These are phyloP conservation scores for Nebria salina DNA, from an alignment of 2,888 invertebrate genomes.

Conservation along the genomic window DNA sequence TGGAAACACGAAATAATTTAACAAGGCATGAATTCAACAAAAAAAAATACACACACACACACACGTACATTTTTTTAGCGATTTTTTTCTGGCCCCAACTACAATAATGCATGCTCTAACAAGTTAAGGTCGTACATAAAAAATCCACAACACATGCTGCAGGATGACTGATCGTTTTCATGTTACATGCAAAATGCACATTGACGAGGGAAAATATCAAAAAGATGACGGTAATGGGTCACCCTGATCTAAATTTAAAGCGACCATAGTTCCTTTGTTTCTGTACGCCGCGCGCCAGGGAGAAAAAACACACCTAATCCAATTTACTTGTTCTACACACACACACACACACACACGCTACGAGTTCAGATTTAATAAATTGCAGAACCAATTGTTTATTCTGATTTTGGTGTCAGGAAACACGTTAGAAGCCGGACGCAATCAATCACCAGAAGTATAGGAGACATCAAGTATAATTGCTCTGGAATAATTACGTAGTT, in stretches of 20 bases:
- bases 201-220: slow-evolving; percentile 34
- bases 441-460: neutral
- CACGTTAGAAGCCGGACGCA: neutral
- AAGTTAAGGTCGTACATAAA: neutral
- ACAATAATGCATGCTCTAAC: neutral
- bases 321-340: neutral
- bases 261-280: neutral
- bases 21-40: neutral
- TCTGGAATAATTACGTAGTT: neutral
- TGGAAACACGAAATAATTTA: neutral
- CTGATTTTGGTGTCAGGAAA: neutral
- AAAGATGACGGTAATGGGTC: slow-evolving; percentile 14
- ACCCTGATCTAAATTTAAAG: slow-evolving; percentile 1
- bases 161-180: slow-evolving; percentile 35
- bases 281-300: neutral
- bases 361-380: neutral
- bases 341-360: too few relatives aligned
- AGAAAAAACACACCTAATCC: neutral
- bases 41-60: neutral
- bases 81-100: neutral
- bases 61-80: neutral
- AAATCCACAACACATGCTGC: neutral
- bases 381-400: neutral
- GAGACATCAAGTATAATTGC: neutral
- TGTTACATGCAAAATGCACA: slow-evolving; percentile 35